Base-by-base conservation (phyloP, 2,113 vertebrate genomes). In the Ceyx cyanopectus region DNA sequence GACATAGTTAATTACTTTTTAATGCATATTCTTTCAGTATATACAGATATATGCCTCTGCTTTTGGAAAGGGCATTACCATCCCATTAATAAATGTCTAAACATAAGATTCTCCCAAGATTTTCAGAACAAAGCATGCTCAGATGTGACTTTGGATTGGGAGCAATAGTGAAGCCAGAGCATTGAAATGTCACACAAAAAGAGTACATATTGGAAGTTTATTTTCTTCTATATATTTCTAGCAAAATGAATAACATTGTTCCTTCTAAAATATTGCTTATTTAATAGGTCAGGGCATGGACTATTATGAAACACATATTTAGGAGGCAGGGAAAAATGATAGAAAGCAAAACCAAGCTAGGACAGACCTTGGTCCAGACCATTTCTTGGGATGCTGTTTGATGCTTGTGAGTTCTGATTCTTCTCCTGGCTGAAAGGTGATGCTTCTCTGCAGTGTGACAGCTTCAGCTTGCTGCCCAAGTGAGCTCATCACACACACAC, bases 381-480 rank as follows among this genome's bases (percentile, higher is more conserved):
- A 29, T 69, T 79, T 84, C 56, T 46, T 82, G 56, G 75, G 51
- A 77, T 85, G 72, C 19, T 85, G 4, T 51, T 80, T 62, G 46
- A n/a, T 87, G 37, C 37, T 63, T 94, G 37, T 67, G 61, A 92
- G 85, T 91, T 87, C 81, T 53, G 45, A 68, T 48, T 88, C 50
- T 83, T 45, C 56, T 78, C 22, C 51, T 69, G 70, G 37, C 86
- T 92, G 41, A 41, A 50, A 73, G 56, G 70, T 82, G 63, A 69
- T 77, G 50, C 70, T 82, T 32, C 32, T 85, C 67, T 79, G 63
- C 20, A 58, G 37, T 63, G 79, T 91, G 94, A 90, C 85, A 89
- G 87, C 85, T 94, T 92, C 87, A 87, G 68, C 56, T 87, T 95
- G 91, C 87, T 91, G 81, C 81, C 53, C 80, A 63, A 95, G 89